These are phyloP conservation scores for Bufo gargarizans DNA, from an alignment of 2,113 vertebrate genomes.

Conservation along the genomic window DNA sequence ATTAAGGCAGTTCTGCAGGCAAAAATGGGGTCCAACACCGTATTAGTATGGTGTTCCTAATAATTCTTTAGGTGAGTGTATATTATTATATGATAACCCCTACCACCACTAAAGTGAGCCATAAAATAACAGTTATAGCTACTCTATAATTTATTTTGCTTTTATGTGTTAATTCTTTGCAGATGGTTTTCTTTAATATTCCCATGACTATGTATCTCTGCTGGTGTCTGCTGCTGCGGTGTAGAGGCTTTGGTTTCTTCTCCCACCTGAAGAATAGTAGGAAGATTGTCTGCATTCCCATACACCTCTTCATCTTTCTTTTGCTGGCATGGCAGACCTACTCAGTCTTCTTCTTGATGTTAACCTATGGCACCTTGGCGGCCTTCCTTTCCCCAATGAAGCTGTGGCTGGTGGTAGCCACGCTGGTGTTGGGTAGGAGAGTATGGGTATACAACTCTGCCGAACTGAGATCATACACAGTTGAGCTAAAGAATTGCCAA, in stretches of 20 bases:
- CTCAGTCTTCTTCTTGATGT: constrained; percentile 86
- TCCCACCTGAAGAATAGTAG: constrained; percentile 78
- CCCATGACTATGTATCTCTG: constrained; percentile 89
- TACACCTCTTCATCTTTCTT: constrained; percentile 80
- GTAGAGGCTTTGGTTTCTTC: constrained; percentile 81
- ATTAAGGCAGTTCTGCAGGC: too few species aligned
- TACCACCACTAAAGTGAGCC: too few species aligned
- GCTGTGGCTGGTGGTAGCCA: constrained; percentile 82
- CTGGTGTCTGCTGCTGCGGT: constrained; percentile 89
- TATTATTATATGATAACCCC: too few species aligned
- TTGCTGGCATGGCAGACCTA: constrained; percentile 89
- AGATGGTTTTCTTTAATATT: constrained; percentile 93
- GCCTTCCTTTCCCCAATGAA: constrained; percentile 89
- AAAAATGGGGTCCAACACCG: too few species aligned
- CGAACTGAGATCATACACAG: constrained; percentile 69
- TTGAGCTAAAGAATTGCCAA: constrained; percentile 76
- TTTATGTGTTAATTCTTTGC: constrained; percentile 55
- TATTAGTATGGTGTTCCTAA: too few species aligned
- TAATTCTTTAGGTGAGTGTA: too few species aligned
- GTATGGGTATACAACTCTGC: constrained; percentile 80
- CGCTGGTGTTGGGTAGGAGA: constrained; percentile 76
- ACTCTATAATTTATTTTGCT: background rate
- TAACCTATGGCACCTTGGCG: constrained; percentile 85
- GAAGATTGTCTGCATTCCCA: constrained; percentile 63
- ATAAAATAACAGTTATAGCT: too few species aligned